Percentiles rank a stretch among this genome's conserved stretches.
These are phyloP conservation scores for Idaea biselata DNA, from an alignment of 2,888 invertebrate species.

Conservation along the genomic window DNA sequence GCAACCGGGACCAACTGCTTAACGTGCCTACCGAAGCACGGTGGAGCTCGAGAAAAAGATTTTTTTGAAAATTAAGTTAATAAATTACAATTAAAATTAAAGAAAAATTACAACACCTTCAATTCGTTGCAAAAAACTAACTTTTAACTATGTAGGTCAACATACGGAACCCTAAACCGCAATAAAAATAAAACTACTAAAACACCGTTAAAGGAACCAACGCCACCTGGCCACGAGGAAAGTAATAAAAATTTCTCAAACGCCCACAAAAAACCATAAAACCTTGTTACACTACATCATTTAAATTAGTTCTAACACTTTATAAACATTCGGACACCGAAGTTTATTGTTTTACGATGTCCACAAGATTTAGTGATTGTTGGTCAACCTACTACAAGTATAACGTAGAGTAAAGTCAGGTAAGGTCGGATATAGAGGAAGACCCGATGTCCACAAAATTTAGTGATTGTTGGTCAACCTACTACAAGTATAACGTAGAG, in stretches of 20 bases:
- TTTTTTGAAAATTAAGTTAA: too few species aligned
- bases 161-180: not conserved
- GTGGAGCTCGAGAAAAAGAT: too few species aligned
- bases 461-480: conserved; percentile 1
- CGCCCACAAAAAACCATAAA: conserved; percentile 24
- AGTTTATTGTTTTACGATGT: conserved; percentile 20
- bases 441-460: conserved; percentile 4
- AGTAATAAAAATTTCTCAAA: not conserved
- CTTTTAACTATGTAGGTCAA: not conserved
- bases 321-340: conserved; percentile 15
- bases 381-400: not conserved
- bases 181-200: not conserved
- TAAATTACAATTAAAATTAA: too few species aligned
- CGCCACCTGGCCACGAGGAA: not conserved
- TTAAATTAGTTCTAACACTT: conserved; percentile 30
- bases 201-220: not conserved
- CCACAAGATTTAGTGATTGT: not conserved
- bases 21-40: too few species aligned
- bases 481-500: not conserved
- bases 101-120: too few species aligned
- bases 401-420: too few species aligned
- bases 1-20: too few species aligned
- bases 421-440: too few species aligned
- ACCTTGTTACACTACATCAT: conserved; percentile 20
- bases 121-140: too few species aligned